These are phyloP conservation scores for Aphidoletes aphidimyza DNA, from an alignment of 2,888 invertebrate genomes.

Conservation along the genomic window DNA sequence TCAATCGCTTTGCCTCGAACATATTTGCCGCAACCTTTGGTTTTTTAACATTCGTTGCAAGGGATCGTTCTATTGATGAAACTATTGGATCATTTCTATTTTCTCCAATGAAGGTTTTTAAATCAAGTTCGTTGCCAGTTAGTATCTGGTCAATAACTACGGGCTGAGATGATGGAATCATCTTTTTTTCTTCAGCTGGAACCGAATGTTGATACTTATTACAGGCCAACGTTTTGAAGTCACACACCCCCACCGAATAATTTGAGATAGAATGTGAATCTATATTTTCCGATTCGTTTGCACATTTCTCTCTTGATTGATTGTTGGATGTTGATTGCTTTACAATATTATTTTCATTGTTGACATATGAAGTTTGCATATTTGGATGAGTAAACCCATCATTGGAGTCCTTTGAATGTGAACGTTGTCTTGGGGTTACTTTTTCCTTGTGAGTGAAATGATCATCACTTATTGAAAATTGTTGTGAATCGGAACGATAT, in stretches of 20 bases:
- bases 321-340: neutral
- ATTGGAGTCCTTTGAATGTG: conserved; percentile 83
- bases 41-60: conserved; percentile 70
- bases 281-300: conserved; percentile 27
- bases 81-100: conserved; percentile 66
- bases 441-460: conserved; percentile 76
- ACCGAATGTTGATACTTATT: too few species aligned
- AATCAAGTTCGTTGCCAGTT: conserved; percentile 60
- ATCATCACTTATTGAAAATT: conserved; percentile 69
- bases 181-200: neutral
- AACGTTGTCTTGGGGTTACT: conserved; percentile 73
- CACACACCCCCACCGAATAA: neutral
- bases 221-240: too few species aligned
- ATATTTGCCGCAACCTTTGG: conserved; percentile 77
- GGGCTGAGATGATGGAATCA: conserved; percentile 18
- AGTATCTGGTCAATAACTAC: conserved; percentile 60
- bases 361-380: neutral
- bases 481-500: neutral
- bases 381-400: conserved; percentile 69
- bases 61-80: conserved; percentile 62
- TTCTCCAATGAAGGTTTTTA: conserved; percentile 61
- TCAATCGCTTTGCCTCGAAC: conserved; percentile 73
- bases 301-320: neutral
- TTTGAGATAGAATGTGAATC: conserved; percentile 12
- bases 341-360: neutral